These are phyloP conservation scores for Anas acuta DNA, from an alignment of 2,797 vertebrate species.

Conservation along the genomic window DNA sequence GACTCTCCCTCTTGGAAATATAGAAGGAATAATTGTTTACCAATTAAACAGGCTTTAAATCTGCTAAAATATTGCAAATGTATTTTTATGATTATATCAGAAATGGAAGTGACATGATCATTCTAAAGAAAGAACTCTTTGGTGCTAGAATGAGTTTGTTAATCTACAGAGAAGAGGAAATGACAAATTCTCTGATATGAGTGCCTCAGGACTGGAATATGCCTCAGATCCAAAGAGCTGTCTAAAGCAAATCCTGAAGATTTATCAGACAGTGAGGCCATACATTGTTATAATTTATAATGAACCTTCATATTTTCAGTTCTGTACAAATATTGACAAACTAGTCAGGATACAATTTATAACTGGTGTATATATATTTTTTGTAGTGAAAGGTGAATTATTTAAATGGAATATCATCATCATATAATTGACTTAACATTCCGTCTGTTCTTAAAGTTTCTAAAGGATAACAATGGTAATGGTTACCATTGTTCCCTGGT, in stretches of 20 bases:
- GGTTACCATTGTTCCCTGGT: no score
- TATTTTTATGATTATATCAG: not conserved
- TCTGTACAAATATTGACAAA: constrained; percentile 5
- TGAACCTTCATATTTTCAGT: not conserved
- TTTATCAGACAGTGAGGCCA: not conserved
- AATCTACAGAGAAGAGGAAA: not conserved
- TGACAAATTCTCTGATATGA: not conserved
- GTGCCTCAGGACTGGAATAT: not conserved
- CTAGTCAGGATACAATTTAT: not conserved
- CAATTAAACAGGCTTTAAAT: not conserved
- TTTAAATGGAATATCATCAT: not conserved
- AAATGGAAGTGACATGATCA: not conserved
- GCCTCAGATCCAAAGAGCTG: not conserved
- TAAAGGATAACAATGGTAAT: not conserved
- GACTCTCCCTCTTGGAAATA: not conserved
- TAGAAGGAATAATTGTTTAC: not conserved
- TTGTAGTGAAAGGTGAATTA: not conserved
- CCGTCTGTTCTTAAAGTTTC: not conserved
- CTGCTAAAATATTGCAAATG: not conserved
- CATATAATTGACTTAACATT: not conserved
- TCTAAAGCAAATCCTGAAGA: not conserved
- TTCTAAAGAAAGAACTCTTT: not conserved
- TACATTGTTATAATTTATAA: not conserved
- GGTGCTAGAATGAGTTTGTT: not conserved
- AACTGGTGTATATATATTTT: not conserved